phyloP scores from a whole-genome alignment of 2,797 vertebrate species.

The Parambassis ranga region DNA sequence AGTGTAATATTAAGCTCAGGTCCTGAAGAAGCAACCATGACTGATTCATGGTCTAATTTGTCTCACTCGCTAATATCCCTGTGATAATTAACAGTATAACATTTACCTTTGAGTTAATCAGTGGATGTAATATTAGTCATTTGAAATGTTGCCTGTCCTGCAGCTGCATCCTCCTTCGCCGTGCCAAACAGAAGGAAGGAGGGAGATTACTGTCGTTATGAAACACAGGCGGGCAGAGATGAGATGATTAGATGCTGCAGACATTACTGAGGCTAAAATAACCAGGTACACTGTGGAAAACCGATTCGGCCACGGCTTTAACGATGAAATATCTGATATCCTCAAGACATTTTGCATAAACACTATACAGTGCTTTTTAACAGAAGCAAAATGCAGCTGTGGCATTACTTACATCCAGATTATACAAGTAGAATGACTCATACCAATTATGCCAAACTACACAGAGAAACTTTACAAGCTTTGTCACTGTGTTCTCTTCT shows the following conservation, averaged over 20 bases:
- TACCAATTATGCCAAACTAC: neutral
- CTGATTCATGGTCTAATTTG: slow-evolving; percentile 36
- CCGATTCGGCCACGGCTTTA: neutral
- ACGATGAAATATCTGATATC: neutral
- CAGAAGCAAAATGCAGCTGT: neutral
- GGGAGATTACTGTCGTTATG: slow-evolving; percentile 8
- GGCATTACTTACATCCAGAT: neutral
- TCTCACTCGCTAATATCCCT: slow-evolving; percentile 30
- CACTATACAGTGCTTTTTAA: neutral
- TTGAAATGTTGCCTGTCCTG: slow-evolving; percentile 41
- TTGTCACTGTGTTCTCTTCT: neutral
- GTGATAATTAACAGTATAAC: slow-evolving; percentile 47
- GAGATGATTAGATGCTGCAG: slow-evolving; percentile 37
- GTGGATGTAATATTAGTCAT: slow-evolving; percentile 31
- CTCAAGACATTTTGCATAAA: neutral
- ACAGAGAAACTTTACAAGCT: neutral
- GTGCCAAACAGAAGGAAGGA: slow-evolving; percentile 12
- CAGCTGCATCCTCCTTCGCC: slow-evolving; percentile 15
- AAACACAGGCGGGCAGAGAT: slow-evolving; percentile 21
- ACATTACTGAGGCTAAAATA: slow-evolving; percentile 36
- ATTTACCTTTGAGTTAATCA: slow-evolving; percentile 61
- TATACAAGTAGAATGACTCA: slow-evolving; percentile 17
- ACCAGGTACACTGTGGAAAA: slow-evolving; percentile 10
- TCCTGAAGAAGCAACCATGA: slow-evolving; percentile 19
- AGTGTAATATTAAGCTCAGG: neutral